Evolutionary conservation across 2,113 vertebrate genomes (phyloP), one percentile per base, ranked within the genome.

Genomic region (Salvelinus alpinus): DNA sequence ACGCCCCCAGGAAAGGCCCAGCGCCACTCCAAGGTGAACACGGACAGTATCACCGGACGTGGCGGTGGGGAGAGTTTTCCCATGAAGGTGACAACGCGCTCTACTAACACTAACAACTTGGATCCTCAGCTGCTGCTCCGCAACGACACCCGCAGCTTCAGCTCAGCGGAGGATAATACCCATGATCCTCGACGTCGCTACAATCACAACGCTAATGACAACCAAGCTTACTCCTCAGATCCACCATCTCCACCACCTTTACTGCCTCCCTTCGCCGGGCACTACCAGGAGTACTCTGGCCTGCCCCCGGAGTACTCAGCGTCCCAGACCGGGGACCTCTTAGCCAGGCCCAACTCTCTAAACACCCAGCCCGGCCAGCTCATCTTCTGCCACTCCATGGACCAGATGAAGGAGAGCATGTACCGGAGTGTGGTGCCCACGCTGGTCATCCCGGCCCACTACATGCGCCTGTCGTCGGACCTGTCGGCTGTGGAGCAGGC

Each of bases 391-490:
- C 94, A 94, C 6, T 94, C 94, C 44, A 92, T 95, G 81, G 95
- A 95, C 73, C 94, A 95, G 86, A 94, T 95, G 73, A 94, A 94
- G 70, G 95, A 96, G 84, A 94, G 90, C 4, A 91, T 95, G 76
- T 95, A 95, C 82, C 93, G 93, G 70, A 94, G 94, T 22, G 92
- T 94, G 82, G 91, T 96, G 89, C 95, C 95, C 66, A 95, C 95
- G 0, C 78, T 95, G 72, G 94, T 96, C 83, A 95, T 96, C 76
- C 95, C 95, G 0, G 94, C 95, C 13, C 94, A 95, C 60, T 95
- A 95, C 75, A 93, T 95, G 90, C 44, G 93, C 57, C 81, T 95
- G 64, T 86, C 91, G 0, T 88, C 94, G 1, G 93, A 94, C 0
- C 91, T 94, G 24, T 79, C 90, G 1, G 70, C 78, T 25, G 74